Evolutionary conservation across 1,140 invertebrate species (phyloP).

Genomic region (Zaprionus kolodkinae): DNA sequence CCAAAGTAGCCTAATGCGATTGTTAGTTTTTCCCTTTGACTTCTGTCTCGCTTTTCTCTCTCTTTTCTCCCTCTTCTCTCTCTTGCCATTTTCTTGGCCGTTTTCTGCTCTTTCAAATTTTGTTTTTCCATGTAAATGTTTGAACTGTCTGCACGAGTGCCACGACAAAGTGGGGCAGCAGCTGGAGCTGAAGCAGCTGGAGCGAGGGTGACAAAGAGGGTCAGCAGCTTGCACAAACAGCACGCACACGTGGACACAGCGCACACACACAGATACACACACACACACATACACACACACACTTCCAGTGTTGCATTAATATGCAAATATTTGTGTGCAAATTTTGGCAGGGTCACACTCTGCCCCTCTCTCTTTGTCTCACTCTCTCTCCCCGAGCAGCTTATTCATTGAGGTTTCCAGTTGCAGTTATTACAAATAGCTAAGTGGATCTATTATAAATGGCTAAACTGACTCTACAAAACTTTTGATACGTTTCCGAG

Average conservation of each 20-base stretch:
- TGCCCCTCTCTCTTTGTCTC: too few relatives aligned
- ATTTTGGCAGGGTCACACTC: constrained; percentile 34
- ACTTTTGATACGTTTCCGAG: constrained; percentile 1
- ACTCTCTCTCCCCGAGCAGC: too few relatives aligned
- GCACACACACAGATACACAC: constrained; percentile 23
- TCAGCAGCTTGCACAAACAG: constrained; percentile 60
- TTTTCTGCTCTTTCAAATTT: constrained; percentile 38
- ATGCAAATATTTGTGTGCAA: constrained; percentile 72
- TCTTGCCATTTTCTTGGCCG: constrained; percentile 4
- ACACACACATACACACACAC: constrained; percentile 32
- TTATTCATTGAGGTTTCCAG: too few relatives aligned
- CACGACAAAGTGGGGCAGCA: constrained; percentile 60
- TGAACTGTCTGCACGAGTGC: constrained; percentile 76
- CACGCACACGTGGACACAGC: constrained; percentile 33
- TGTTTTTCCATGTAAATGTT: constrained; percentile 74
- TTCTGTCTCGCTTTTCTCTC: constrained; percentile 21
- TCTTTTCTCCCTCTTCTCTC: constrained; percentile 32
- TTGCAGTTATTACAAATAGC: background rate
- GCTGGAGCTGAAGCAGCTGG: background rate
- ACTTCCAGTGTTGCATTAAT: constrained; percentile 64
- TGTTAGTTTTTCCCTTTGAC: constrained; percentile 16
- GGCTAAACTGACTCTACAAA: background rate
- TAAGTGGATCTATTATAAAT: background rate
- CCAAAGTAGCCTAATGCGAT: constrained; percentile 19
- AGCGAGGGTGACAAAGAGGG: constrained; percentile 47